These are phyloP conservation scores for Stichodactyla mertensii DNA, from an alignment of 64 coral and sea anemone species.

Conservation along the genomic window DNA sequence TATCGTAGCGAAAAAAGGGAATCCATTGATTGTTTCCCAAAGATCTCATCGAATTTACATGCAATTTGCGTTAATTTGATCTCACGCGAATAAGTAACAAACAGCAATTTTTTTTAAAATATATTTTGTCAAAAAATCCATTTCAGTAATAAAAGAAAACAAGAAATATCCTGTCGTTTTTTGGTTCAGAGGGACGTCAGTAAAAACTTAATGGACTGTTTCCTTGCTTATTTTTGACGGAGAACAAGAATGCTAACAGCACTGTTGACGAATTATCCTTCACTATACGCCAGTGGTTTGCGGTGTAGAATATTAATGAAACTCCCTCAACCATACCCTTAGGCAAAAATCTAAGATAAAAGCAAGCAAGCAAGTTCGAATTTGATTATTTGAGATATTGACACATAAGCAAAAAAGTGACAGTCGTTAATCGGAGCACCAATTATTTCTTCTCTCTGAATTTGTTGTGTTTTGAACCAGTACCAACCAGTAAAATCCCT, in stretches of 20 bases:
- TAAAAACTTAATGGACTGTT: conserved; percentile 2
- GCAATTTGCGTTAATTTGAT: background rate
- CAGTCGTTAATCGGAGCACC: background rate
- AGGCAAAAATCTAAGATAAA: conserved; percentile 1
- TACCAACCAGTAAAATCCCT: background rate
- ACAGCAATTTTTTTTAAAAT: background rate
- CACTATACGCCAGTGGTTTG: background rate
- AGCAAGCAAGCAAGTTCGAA: conserved; percentile 10
- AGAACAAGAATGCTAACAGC: background rate
- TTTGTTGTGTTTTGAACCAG: background rate
- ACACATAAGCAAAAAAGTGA: background rate
- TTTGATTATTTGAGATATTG: background rate
- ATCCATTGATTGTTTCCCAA: background rate
- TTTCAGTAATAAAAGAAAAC: background rate
- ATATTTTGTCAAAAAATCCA: background rate
- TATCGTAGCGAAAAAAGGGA: background rate
- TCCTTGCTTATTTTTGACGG: background rate
- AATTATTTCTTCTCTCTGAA: background rate
- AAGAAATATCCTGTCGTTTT: background rate
- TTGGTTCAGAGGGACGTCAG: background rate
- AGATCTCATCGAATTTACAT: conserved; percentile 12
- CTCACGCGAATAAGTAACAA: background rate
- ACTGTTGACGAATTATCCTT: background rate
- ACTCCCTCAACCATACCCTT: background rate
- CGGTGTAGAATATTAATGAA: conserved; percentile 1